Evolutionary conservation across 2,888 invertebrate species (phyloP).

Genomic region (Aspidiotus rigidus): DNA sequence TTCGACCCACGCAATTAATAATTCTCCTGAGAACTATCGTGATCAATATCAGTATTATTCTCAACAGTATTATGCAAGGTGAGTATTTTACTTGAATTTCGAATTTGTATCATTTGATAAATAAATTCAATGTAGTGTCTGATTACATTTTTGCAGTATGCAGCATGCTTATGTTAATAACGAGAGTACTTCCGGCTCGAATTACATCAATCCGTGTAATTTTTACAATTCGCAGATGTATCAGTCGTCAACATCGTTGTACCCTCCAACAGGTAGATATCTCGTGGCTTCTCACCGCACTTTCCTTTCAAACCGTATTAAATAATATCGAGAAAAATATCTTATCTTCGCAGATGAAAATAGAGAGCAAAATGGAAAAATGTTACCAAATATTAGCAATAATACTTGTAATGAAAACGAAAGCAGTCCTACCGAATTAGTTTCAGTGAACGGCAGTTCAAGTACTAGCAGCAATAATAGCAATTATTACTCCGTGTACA

Average conservation of each 20-base stretch:
- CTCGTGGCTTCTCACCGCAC: no score
- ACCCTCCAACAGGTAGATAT: conserved; percentile 17
- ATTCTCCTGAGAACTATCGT: conserved; percentile 19
- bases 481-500: conserved; percentile 26
- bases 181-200: conserved; percentile 22
- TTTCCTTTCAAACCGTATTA: no score
- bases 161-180: conserved; percentile 29
- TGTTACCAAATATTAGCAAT: conserved; percentile 30
- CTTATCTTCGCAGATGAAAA: conserved; percentile 10
- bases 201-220: conserved; percentile 29
- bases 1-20: not conserved
- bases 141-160: conserved; percentile 18
- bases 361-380: conserved; percentile 31
- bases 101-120: not conserved
- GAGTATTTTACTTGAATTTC: not conserved
- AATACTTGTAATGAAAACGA: conserved; percentile 17
- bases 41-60: conserved; percentile 30
- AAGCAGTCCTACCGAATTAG: conserved; percentile 19
- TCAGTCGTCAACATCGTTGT: conserved; percentile 12
- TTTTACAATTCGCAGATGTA: conserved; percentile 30
- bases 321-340: no score
- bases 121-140: not conserved
- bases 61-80: conserved; percentile 30
- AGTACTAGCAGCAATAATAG: conserved; percentile 21
- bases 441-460: conserved; percentile 27